Conservation (phyloP, 1,140 invertebrate genomes). For the Brachionus plicatilis region DNA sequence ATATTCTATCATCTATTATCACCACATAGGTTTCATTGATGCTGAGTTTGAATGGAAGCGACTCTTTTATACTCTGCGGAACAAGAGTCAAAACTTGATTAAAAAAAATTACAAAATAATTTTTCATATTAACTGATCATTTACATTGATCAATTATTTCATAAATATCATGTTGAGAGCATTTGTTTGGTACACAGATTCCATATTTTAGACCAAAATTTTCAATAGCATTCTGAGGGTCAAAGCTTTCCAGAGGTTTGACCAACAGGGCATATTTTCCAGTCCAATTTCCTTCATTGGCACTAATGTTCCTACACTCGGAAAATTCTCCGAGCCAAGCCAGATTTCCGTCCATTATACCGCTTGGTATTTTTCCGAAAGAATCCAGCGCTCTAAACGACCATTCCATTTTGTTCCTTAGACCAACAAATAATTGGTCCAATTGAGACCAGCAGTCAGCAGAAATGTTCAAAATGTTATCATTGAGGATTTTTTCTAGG, state of each 20-base stretch:
- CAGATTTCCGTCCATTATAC: conserved; percentile 49
- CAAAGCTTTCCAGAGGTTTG: neutral
- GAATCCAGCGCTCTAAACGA: conserved; percentile 47
- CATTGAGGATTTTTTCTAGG: neutral
- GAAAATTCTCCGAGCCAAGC: conserved; percentile 50
- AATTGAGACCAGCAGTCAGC: neutral
- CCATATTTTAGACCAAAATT: conserved; percentile 42
- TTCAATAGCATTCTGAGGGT: conserved; percentile 34
- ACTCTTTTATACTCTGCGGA: neutral
- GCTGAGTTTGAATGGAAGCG: neutral
- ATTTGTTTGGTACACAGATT: conserved; percentile 40
- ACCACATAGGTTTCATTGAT: neutral
- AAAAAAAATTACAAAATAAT: neutral
- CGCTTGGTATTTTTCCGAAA: conserved; percentile 47
- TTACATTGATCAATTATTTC: conserved; percentile 10
- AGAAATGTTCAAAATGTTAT: neutral
- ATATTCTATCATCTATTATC: neutral
- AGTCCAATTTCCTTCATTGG: neutral
- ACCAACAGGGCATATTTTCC: neutral
- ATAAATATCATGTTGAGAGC: neutral
- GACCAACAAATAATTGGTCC: neutral
- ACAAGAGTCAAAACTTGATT: neutral
- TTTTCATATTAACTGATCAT: no score
- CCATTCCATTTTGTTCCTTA: conserved; percentile 6
- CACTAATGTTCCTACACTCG: conserved; percentile 46